Conservation (phyloP, 2,797 vertebrate genomes). For the Silurus aristotelis region DNA sequence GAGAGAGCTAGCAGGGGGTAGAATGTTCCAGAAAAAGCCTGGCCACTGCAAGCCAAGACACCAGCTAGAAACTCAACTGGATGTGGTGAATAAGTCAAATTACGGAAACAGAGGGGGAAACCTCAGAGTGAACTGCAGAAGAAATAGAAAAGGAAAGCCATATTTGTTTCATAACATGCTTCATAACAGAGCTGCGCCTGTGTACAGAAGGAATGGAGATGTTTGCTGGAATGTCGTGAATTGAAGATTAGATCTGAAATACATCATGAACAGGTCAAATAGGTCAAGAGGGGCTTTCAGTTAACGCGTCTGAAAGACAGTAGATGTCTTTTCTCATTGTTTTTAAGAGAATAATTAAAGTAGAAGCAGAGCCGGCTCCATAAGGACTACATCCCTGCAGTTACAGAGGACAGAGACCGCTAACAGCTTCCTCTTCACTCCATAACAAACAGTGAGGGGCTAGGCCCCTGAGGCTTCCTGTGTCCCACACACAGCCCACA, state of each 20-base stretch:
- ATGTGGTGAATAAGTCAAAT: slow-evolving; percentile 84
- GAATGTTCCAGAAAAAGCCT: slow-evolving; percentile 75
- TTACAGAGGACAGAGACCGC: slow-evolving; percentile 79
- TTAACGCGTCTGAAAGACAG: slow-evolving; percentile 61
- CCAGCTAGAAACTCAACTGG: slow-evolving; percentile 78
- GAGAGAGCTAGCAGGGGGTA: slow-evolving; percentile 74
- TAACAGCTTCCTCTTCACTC: slow-evolving; percentile 77
- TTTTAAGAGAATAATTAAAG: slow-evolving; percentile 19
- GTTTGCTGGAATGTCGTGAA: slow-evolving; percentile 18
- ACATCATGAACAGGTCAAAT: slow-evolving; percentile 18
- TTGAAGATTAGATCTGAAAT: slow-evolving; percentile 22
- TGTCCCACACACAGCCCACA: slow-evolving; percentile 72
- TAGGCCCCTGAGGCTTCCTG: slow-evolving; percentile 79
- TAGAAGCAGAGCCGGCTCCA: slow-evolving; percentile 70
- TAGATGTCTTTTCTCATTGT: slow-evolving; percentile 7
- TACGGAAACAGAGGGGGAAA: slow-evolving; percentile 73
- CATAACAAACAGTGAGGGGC: slow-evolving; percentile 76
- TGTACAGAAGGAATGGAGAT: background rate
- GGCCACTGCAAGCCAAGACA: slow-evolving; percentile 68
- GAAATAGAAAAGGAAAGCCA: slow-evolving; percentile 37
- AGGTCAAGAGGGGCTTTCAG: slow-evolving; percentile 13
- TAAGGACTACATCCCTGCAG: slow-evolving; percentile 79
- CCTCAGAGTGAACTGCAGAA: slow-evolving; percentile 66
- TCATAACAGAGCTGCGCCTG: slow-evolving; percentile 30
- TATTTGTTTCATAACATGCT: slow-evolving; percentile 49